Percentiles rank a stretch among this genome's conserved stretches.
phyloP scores from a whole-genome alignment of 2,888 invertebrate species.

The Hylaea fasciaria region DNA sequence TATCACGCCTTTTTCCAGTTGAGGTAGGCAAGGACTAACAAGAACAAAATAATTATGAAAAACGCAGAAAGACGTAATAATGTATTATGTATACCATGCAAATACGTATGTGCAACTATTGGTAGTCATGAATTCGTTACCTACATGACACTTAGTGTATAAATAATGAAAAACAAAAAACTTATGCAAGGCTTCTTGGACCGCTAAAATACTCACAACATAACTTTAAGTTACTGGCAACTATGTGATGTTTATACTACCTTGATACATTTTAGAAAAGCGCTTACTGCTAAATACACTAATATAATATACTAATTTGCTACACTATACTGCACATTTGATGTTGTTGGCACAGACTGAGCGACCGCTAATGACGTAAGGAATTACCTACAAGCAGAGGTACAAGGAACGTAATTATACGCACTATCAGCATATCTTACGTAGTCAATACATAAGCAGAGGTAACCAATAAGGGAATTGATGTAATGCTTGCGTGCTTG shows the following conservation, averaged over 20 bases:
- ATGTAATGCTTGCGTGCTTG: constrained; percentile 13
- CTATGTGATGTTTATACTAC: constrained; percentile 13
- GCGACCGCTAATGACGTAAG: constrained; percentile 11
- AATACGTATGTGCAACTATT: too few relatives aligned
- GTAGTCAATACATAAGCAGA: constrained; percentile 29
- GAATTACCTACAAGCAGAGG: neutral
- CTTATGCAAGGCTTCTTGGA: neutral
- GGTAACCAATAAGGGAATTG: constrained; percentile 16
- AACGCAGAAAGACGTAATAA: too few relatives aligned
- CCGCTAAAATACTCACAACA: neutral
- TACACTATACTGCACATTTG: neutral
- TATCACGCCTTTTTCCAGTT: too few relatives aligned
- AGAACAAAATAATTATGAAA: too few relatives aligned
- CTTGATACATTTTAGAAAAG: constrained; percentile 18
- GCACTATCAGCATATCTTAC: constrained; percentile 29
- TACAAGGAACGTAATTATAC: constrained; percentile 27
- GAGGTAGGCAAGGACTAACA: too few relatives aligned
- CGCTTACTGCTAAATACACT: constrained; percentile 7
- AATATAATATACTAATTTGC: too few relatives aligned
- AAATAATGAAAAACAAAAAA: neutral
- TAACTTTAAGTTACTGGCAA: too few relatives aligned
- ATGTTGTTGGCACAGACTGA: neutral
- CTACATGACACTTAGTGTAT: too few relatives aligned
- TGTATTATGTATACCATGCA: too few relatives aligned
- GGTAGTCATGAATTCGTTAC: too few relatives aligned